A percentile compares a stretch with the other conserved stretches of the same genome.
Evolutionary conservation across 2,797 vertebrate genomes (phyloP).

Genomic region (Serranus cabrilla): DNA sequence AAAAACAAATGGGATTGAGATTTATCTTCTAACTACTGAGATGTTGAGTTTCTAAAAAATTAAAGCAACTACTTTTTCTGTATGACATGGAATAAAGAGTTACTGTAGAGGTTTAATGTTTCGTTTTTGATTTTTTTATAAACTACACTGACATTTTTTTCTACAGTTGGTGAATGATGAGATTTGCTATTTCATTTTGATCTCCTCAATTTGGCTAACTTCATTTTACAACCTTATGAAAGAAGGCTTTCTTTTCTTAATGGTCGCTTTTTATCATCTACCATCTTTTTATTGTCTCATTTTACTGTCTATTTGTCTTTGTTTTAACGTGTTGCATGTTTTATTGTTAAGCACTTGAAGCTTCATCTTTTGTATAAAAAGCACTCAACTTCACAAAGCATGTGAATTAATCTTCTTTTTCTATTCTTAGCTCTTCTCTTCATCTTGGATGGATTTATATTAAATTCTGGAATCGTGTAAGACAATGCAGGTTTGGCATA

Average conservation of each 20-base stretch:
- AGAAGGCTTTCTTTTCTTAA: too few species aligned
- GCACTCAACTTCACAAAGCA: too few species aligned
- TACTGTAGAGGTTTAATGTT: neutral
- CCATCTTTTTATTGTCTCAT: too few species aligned
- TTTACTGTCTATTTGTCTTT: too few species aligned
- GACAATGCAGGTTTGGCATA: neutral
- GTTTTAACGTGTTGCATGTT: too few species aligned
- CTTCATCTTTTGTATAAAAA: too few species aligned
- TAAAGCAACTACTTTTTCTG: constrained; percentile 1
- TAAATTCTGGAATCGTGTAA: constrained; percentile 9
- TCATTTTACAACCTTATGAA: neutral
- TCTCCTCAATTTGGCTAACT: neutral
- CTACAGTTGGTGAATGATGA: neutral
- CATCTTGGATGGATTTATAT: neutral
- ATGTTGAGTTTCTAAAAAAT: neutral
- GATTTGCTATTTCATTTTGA: neutral
- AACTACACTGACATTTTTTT: neutral
- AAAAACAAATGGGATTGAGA: constrained; percentile 34
- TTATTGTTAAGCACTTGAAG: too few species aligned
- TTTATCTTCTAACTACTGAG: neutral
- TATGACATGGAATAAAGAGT: neutral
- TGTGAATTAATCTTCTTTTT: neutral
- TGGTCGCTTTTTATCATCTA: too few species aligned
- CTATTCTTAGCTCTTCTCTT: neutral
- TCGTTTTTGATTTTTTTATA: neutral